Base-by-base conservation (phyloP, 2,797 vertebrate genomes). In the Octomys mimax region DNA sequence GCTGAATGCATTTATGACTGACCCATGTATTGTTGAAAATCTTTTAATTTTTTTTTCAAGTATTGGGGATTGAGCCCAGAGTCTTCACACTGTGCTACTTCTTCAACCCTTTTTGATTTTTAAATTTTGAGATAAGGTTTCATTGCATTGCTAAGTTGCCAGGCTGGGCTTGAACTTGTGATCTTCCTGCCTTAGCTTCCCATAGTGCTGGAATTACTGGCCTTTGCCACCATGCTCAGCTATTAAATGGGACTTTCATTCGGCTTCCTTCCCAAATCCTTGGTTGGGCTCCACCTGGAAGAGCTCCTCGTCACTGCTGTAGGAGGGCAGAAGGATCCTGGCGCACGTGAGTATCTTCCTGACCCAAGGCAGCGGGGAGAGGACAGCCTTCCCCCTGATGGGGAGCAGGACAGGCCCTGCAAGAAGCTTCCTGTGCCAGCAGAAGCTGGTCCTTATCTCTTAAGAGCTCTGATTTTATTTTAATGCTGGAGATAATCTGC, bases 401-500 rank as follows among this genome's bases (percentile, higher is more conserved):
- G 57, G 77, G 68, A 52, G 77, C 54, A 62, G 81, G 39, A 78
- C 12, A 24, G 64, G 11, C 71, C 71, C 7, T 10, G 11, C 4
- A 66, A 80, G 87, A 5, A 21, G 46, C 14, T 13, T 28, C 52
- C 1, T 0, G 42, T 3, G 4, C 36, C 49, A 0, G 77, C 64
- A 7, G 22, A 52, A 18, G 7, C 22, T 18, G 59, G 8, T 8
- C 0, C 33, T 49, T 5, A 26, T 61, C 52, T 78, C 6, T 0
- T 18, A 36, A 92, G 79, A 70, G 42, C 39, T 84, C 57, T 6
- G 28, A 39, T 87, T 91, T 90, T 59, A 66, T 91, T 96, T 87
- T 39, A 57, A 79, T 94, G 81, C 90, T 2, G 0, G 31, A 6
- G 71, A 26, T 91, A 61, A 85, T 82, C 92, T 13, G 21, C 81